Percentiles rank a stretch among this genome's conserved stretches.
phyloP scores from a whole-genome alignment of 2,113 vertebrate genomes.

The Bos indicus region DNA sequence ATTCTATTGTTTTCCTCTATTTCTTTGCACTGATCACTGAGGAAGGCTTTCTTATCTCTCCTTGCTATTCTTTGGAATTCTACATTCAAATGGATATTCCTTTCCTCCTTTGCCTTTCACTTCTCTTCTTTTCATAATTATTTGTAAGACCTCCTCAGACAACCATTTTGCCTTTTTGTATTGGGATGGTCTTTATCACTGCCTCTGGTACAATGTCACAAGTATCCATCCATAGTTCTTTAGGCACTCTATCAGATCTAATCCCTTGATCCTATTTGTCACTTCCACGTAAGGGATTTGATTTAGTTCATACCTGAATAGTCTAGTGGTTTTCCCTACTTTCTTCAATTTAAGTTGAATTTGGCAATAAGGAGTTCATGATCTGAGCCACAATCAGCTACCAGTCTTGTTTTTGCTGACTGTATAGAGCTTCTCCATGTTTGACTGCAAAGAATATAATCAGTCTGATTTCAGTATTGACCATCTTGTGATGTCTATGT shows the following conservation, averaged over 20 bases:
- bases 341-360: background rate
- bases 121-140: background rate
- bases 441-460: background rate
- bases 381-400: background rate
- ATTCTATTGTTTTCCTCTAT: background rate
- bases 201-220: background rate
- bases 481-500: background rate
- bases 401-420: background rate
- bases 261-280: background rate
- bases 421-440: background rate
- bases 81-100: background rate
- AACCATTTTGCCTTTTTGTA: background rate
- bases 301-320: background rate
- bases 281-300: background rate
- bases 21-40: background rate
- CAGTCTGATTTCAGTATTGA: background rate
- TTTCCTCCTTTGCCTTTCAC: background rate
- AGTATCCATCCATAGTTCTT: background rate
- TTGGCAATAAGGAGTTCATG: background rate
- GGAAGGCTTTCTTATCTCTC: background rate
- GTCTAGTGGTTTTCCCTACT: background rate
- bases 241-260: background rate
- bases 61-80: background rate
- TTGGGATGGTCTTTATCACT: background rate
- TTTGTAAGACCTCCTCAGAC: background rate